A percentile compares a stretch with the other conserved stretches of the same genome.
Conservation (phyloP, 2,113 vertebrate species). For the Protobothrops mucrosquamatus region DNA sequence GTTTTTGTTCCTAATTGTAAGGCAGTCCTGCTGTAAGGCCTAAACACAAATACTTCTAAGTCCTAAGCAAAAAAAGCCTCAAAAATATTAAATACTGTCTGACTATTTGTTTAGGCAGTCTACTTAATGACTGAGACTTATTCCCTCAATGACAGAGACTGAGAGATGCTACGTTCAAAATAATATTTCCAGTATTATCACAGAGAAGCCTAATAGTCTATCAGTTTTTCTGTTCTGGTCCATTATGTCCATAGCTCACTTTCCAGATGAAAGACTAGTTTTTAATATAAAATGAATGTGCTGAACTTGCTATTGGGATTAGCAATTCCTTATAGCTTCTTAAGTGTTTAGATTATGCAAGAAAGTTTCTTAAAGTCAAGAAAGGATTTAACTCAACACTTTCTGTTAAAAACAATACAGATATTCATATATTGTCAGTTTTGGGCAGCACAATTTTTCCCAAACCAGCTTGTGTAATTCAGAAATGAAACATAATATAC, state of each 20-base stretch:
- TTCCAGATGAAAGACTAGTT: background rate
- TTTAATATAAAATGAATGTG: conserved; percentile 27
- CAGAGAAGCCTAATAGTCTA: background rate
- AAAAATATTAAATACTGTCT: background rate
- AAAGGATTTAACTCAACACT: conserved; percentile 3
- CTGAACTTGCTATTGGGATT: conserved; percentile 21
- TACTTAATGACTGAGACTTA: background rate
- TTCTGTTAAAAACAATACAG: fast-evolving
- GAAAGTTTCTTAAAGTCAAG: conserved; percentile 21
- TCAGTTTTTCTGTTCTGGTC: background rate
- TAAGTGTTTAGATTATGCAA: background rate
- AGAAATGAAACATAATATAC: background rate
- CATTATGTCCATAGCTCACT: conserved; percentile 7
- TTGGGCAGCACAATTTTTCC: background rate
- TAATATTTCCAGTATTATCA: background rate
- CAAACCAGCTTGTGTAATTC: background rate
- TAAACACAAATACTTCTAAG: no score
- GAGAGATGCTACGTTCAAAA: background rate
- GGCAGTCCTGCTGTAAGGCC: background rate
- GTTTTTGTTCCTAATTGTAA: background rate
- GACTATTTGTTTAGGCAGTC: background rate
- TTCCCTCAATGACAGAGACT: background rate
- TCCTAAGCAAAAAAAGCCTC: no score
- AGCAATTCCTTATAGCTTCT: conserved; percentile 22
- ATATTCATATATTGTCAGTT: background rate